Evolutionary conservation across 2,888 invertebrate genomes (phyloP).

Genomic region (Aleiodes testaceus): DNA sequence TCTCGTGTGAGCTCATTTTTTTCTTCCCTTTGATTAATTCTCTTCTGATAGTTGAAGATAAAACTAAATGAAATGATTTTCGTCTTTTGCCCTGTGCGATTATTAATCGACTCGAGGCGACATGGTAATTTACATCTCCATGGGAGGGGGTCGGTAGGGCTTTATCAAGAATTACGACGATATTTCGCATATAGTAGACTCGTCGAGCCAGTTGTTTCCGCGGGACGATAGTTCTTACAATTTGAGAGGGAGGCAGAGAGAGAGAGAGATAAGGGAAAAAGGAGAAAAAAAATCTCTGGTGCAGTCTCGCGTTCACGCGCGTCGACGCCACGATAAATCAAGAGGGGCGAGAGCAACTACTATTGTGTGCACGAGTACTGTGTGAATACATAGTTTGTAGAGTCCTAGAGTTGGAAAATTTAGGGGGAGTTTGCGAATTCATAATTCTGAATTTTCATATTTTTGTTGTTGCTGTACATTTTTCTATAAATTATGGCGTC

Average conservation of each 20-base stretch:
- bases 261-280: not conserved
- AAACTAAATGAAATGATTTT: too few relatives aligned
- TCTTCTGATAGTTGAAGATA: too few relatives aligned
- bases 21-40: too few relatives aligned
- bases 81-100: conserved; percentile 46
- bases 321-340: conserved; percentile 55
- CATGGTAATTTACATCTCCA: conserved; percentile 62
- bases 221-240: conserved; percentile 42
- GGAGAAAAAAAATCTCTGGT: conserved; percentile 34
- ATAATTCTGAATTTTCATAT: not conserved
- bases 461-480: too few relatives aligned
- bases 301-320: conserved; percentile 50
- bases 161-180: conserved; percentile 60
- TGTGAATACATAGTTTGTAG: conserved; percentile 21
- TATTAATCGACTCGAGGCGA: conserved; percentile 60
- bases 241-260: not conserved
- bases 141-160: conserved; percentile 52
- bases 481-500: too few relatives aligned
- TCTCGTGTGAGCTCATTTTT: too few relatives aligned
- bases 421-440: not conserved
- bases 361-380: conserved; percentile 42
- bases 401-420: conserved; percentile 8
- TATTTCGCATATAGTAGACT: conserved; percentile 33
- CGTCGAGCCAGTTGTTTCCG: conserved; percentile 26
- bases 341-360: conserved; percentile 41